Evolutionary conservation across 2,797 vertebrate species (phyloP).

Genomic region (Morelia viridis): DNA sequence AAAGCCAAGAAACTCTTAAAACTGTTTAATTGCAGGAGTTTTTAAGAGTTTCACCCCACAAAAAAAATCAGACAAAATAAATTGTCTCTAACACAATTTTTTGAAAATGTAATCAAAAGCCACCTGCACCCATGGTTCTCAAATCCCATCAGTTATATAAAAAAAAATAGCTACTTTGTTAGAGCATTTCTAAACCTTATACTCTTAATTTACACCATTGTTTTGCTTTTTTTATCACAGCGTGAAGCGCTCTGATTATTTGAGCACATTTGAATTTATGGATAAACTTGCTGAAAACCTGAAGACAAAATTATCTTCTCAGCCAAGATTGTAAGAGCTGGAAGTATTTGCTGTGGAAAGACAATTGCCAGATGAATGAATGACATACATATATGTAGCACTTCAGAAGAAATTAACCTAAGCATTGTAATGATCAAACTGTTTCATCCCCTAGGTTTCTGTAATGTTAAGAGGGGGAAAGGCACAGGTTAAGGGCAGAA

Average conservation of each 20-base stretch:
- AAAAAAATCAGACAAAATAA: background rate
- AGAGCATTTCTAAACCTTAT: background rate
- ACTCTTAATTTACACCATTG: background rate
- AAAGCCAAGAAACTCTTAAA: background rate
- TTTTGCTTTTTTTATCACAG: slow-evolving; percentile 67
- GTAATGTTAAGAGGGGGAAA: slow-evolving; percentile 5
- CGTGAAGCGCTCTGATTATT: slow-evolving; percentile 86
- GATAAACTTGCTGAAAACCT: slow-evolving; percentile 96
- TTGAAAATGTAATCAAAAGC: background rate
- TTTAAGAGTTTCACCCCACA: background rate
- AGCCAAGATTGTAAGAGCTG: slow-evolving; percentile 83
- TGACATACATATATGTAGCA: slow-evolving; percentile 53
- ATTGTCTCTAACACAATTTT: background rate
- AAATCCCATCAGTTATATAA: no score
- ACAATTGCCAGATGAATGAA: slow-evolving; percentile 38
- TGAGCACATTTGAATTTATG: slow-evolving; percentile 97
- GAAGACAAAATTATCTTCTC: slow-evolving; percentile 82
- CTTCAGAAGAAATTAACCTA: slow-evolving; percentile 61
- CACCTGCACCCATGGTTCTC: no score
- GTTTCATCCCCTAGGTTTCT: slow-evolving; percentile 35
- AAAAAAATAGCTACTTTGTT: background rate
- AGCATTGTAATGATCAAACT: slow-evolving; percentile 46
- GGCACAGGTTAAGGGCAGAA: background rate
- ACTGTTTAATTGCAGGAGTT: background rate
- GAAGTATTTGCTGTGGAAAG: slow-evolving; percentile 13